phyloP scores from a whole-genome alignment of 2,888 invertebrate genomes.

The Saturnia pavonia region DNA sequence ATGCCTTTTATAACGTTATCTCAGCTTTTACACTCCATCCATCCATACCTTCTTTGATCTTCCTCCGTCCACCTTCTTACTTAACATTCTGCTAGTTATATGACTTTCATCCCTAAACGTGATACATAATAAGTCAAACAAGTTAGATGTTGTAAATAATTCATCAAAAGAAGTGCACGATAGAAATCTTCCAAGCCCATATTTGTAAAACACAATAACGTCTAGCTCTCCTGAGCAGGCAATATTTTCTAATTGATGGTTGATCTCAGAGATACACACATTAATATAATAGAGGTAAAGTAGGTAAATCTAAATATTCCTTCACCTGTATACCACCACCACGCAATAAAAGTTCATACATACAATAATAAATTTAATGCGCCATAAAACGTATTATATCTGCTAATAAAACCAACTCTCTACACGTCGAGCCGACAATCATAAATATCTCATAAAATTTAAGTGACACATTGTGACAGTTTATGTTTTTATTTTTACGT shows the following conservation, averaged over 20 bases:
- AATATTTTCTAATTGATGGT: background rate
- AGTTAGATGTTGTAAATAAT: too few species aligned
- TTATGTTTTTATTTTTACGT: conserved; percentile 12
- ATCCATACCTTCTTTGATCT: too few species aligned
- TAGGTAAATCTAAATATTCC: background rate
- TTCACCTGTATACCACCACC: background rate
- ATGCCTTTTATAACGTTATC: too few species aligned
- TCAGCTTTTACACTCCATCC: too few species aligned
- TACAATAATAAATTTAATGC: conserved; percentile 13
- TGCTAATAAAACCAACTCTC: conserved; percentile 5
- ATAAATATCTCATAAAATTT: conserved; percentile 10
- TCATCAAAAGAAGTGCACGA: background rate
- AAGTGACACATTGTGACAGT: conserved; percentile 7
- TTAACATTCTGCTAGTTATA: too few species aligned
- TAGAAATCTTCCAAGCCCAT: background rate
- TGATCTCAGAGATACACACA: background rate
- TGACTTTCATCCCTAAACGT: too few species aligned
- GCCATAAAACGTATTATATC: conserved; percentile 6
- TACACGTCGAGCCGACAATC: conserved; percentile 12
- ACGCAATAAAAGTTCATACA: conserved; percentile 5
- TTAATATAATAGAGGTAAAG: background rate
- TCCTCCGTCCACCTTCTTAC: too few species aligned
- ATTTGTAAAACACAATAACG: background rate
- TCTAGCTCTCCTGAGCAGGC: background rate
- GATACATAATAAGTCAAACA: too few species aligned